phyloP scores from a whole-genome alignment of 53 echinoderm and acorn worm species.

The Paelopatides confundens region DNA sequence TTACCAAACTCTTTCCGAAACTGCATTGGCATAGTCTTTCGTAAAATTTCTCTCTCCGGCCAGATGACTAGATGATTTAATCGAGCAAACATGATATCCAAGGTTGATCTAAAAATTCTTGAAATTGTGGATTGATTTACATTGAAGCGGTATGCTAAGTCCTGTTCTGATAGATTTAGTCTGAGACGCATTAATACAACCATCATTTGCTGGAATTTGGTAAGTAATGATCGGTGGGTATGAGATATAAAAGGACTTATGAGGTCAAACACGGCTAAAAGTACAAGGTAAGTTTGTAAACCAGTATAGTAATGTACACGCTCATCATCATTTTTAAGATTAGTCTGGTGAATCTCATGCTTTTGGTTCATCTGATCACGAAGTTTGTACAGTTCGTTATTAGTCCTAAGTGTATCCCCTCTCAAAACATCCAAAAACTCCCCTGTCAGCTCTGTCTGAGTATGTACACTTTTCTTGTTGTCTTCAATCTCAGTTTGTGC shows the following conservation, averaged over 20 bases:
- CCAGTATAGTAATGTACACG: conserved; percentile 58
- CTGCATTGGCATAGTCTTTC: conserved; percentile 58
- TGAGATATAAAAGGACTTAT: conserved; percentile 27
- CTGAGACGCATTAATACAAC: conserved; percentile 49
- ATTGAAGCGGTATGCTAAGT: conserved; percentile 51
- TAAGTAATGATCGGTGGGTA: conserved; percentile 35
- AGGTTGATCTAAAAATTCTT: conserved; percentile 26
- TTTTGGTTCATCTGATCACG: neutral
- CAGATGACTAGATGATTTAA: conserved; percentile 45
- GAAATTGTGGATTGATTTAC: conserved; percentile 48
- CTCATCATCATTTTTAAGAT: conserved; percentile 28
- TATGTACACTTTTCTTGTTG: neutral
- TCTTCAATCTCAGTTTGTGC: neutral
- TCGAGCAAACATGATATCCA: conserved; percentile 8
- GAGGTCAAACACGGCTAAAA: conserved; percentile 39
- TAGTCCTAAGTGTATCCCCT: neutral
- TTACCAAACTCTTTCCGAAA: conserved; percentile 50
- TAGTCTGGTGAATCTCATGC: conserved; percentile 1
- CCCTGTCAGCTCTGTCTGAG: neutral
- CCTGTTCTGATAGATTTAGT: conserved; percentile 48
- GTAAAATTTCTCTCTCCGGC: conserved; percentile 56
- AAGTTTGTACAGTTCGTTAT: conserved; percentile 39
- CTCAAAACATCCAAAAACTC: neutral
- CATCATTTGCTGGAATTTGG: conserved; percentile 60
- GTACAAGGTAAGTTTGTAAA: conserved; percentile 14